Evolutionary conservation across 2,797 vertebrate species (phyloP), one percentile per base, ranked within the genome.

Genomic region (Peromyscus eremicus): DNA sequence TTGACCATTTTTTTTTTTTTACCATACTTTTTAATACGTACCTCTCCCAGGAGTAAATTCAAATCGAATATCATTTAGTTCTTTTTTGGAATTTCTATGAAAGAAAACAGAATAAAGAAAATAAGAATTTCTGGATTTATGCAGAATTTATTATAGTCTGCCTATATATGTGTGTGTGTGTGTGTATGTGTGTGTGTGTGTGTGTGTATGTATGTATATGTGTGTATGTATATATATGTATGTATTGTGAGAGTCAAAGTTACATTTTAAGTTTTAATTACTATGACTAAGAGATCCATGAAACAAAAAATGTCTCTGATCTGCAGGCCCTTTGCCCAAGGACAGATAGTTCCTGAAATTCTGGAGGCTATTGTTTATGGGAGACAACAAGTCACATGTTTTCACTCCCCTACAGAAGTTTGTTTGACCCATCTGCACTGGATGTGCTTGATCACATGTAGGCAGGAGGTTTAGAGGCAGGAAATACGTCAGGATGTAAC

Each of bases 1-100:
- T 84, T 40, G 49, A 6, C 68, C 17, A 34, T 49, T 34, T 85
- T 82, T 84, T 71, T 32, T 43, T 86, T 85, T 86, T n/a, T 64
- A 7, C 60, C 16, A 57, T 43, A 40, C 57, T 83, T 87, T 71
- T 88, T 57, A 88, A 62, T 81, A 66, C 99, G 98, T 87, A 99
- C 99, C 99, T 99, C 99, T 99, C 87, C 99, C 99, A 89, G 99
- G 99, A 98, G 99, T 99, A 92, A 99, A 99, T 98, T 99, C 99
- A 98, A 99, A 99, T 97, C 99, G 99, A 98, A 99, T 99, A 98
- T 99, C 99, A 95, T 99, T 99, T 92, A 99, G 99, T 96, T 99
- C 99, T 98, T 99, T 99, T 99, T 99, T 99, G 91, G 99, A 99
- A 99, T 99, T 99, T 98, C 99, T 99, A 98, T 19, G 79, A 83